Percentiles rank a stretch among this genome's conserved stretches.
Evolutionary conservation across 2,888 invertebrate genomes (phyloP).

Genomic region (Trypoxylon attenuatum): DNA sequence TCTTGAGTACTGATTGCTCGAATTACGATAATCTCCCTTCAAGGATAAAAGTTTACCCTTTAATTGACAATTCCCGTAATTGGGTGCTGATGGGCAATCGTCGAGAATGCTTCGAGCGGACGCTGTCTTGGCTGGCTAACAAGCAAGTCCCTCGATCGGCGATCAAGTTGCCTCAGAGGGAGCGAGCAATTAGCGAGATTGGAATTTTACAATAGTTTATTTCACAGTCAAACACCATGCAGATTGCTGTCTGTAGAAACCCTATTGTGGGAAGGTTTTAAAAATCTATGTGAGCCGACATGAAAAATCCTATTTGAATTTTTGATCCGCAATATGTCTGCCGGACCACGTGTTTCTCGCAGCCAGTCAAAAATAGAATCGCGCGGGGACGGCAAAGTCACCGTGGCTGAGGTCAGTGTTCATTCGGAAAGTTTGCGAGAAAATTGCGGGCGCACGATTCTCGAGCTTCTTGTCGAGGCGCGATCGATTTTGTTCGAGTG

Average conservation of each 20-base stretch:
- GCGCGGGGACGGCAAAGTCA: constrained; percentile 24
- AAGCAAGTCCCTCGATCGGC: background rate
- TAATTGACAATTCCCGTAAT: background rate
- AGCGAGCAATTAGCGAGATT: background rate
- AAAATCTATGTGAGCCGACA: background rate
- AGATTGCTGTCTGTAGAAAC: no score
- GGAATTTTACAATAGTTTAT: background rate
- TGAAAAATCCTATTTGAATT: constrained; percentile 6
- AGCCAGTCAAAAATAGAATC: constrained; percentile 31
- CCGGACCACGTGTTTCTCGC: constrained; percentile 31
- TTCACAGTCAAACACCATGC: background rate
- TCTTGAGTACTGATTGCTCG: background rate
- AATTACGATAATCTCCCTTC: background rate
- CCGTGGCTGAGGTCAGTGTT: constrained; percentile 20
- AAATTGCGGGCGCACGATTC: constrained; percentile 6
- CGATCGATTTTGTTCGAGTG: background rate
- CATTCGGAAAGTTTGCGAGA: constrained; percentile 5
- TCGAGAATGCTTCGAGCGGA: background rate
- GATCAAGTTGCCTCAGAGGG: background rate
- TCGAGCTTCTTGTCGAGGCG: no score
- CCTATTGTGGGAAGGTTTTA: no score
- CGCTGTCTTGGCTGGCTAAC: background rate
- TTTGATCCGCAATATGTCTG: constrained; percentile 19
- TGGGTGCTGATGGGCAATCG: background rate
- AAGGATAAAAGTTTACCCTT: background rate